Evolutionary conservation across 30 jellyfish, hydroid and myxozoan species (phyloP).

Genomic region (Sanderia malayensis): DNA sequence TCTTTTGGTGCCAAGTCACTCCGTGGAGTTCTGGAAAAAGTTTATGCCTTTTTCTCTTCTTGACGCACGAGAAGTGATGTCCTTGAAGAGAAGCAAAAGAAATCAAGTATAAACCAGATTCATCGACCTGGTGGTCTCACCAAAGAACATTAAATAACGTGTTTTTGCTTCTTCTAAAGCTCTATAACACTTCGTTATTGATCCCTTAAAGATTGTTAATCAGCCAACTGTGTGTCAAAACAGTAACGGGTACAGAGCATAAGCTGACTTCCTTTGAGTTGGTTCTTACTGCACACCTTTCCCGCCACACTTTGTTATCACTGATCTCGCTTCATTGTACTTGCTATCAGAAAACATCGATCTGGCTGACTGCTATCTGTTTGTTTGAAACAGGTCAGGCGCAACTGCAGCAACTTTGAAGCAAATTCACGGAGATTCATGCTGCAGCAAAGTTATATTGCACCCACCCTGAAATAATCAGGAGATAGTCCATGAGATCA

Average conservation of each 20-base stretch:
- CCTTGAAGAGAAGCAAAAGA: too few species aligned
- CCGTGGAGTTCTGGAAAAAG: too few species aligned
- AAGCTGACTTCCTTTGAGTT: constrained; percentile 2
- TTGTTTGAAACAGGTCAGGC: too few species aligned
- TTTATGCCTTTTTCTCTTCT: background rate
- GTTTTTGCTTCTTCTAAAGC: background rate
- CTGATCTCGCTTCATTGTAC: background rate
- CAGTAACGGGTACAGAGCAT: constrained; percentile 2
- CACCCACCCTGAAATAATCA: too few species aligned
- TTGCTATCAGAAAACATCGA: too few species aligned
- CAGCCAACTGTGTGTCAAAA: background rate
- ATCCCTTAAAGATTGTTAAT: background rate
- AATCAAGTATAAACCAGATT: background rate
- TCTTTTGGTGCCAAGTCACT: background rate
- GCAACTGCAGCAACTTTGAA: too few species aligned
- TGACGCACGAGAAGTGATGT: background rate
- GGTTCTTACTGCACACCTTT: constrained; percentile 2
- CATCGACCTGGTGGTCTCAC: background rate
- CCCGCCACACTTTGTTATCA: background rate
- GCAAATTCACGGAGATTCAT: too few species aligned
- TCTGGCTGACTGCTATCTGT: too few species aligned
- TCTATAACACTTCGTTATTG: background rate
- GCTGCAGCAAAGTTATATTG: too few species aligned
- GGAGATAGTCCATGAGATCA: too few species aligned
- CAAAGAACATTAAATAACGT: background rate